phyloP scores from a whole-genome alignment of 2,888 invertebrate genomes.

The Pammene aurita region DNA sequence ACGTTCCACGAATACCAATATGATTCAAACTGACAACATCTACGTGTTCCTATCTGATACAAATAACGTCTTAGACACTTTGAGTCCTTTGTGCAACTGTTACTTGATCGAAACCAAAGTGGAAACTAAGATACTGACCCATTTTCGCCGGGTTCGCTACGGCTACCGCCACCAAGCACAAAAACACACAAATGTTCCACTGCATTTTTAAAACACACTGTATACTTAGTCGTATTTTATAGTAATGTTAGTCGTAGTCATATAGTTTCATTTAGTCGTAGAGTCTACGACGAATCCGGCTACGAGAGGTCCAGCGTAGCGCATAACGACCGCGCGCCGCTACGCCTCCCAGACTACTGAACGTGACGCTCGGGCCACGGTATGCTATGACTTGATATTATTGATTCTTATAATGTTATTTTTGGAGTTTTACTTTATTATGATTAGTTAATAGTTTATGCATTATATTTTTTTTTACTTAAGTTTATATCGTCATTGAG shows the following conservation, averaged over 20 bases:
- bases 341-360: slow-evolving; percentile 74
- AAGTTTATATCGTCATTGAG: no score
- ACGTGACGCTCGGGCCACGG: slow-evolving; percentile 52
- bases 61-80: neutral
- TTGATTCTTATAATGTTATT: slow-evolving; percentile 83
- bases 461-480: neutral
- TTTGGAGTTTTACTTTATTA: slow-evolving; percentile 74
- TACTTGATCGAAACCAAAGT: slow-evolving; percentile 60
- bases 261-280: slow-evolving; percentile 51
- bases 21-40: no score
- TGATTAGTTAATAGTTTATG: slow-evolving; percentile 7
- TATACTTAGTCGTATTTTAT: slow-evolving; percentile 10
- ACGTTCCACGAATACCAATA: no score
- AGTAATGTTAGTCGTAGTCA: slow-evolving; percentile 12
- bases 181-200: slow-evolving; percentile 57
- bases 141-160: slow-evolving; percentile 76
- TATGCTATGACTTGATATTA: slow-evolving; percentile 67
- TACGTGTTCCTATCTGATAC: neutral
- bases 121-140: slow-evolving; percentile 72
- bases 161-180: slow-evolving; percentile 57
- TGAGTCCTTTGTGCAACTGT: slow-evolving; percentile 60
- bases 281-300: slow-evolving; percentile 46
- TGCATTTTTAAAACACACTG: slow-evolving; percentile 63
- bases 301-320: slow-evolving; percentile 43
- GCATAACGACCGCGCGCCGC: slow-evolving; percentile 60